These are phyloP conservation scores for Calidris pugnax DNA, from an alignment of 2,113 vertebrate genomes.

Conservation along the genomic window DNA sequence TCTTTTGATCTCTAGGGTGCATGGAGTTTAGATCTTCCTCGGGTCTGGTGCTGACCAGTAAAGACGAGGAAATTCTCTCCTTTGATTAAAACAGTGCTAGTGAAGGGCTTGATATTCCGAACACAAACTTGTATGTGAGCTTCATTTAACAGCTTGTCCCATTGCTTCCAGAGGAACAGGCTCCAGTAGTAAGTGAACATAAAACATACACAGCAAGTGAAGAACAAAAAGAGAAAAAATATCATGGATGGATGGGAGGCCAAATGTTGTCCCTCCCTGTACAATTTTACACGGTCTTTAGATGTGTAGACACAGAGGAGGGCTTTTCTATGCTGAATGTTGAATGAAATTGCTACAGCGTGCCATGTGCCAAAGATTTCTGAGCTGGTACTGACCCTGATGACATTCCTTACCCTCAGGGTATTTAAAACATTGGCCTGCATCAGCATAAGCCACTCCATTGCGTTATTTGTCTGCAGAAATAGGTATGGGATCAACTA, in stretches of 20 bases:
- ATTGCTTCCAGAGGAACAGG: neutral
- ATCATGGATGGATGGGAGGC: accelerated
- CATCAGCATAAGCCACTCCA: neutral
- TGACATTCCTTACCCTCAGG: neutral
- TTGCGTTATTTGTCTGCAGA: neutral
- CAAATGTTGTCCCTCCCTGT: neutral
- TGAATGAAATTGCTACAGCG: neutral
- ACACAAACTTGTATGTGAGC: neutral
- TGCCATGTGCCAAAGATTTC: neutral
- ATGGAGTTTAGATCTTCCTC: neutral
- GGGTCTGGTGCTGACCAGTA: neutral
- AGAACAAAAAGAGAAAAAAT: neutral
- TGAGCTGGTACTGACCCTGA: neutral
- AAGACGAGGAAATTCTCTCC: neutral
- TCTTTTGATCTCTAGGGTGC: constrained; percentile 27
- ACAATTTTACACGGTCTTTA: neutral
- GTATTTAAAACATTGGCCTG: neutral
- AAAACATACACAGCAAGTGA: neutral
- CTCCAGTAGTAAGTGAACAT: neutral
- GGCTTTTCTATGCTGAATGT: neutral
- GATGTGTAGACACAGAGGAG: neutral
- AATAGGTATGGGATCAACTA: neutral
- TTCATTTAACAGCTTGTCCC: neutral
- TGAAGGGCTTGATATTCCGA: neutral
- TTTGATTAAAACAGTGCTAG: neutral